These are phyloP conservation scores for Drosophila colorata DNA, from an alignment of 2,888 invertebrate species.

Conservation along the genomic window DNA sequence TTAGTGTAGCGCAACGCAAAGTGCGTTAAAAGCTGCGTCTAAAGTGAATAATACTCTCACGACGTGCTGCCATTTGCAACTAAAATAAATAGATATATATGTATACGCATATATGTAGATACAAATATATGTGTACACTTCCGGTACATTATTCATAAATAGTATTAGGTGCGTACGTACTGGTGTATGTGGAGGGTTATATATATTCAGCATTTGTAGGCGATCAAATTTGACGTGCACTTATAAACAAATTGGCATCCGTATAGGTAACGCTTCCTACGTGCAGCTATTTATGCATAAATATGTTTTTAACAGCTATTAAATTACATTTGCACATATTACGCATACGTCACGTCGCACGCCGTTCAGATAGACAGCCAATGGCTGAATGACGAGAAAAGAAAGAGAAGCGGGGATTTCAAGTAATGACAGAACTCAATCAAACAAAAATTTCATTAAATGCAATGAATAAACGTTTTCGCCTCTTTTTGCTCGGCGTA, in stretches of 20 bases:
- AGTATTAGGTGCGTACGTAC: conserved; percentile 27
- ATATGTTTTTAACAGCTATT: conserved; percentile 59
- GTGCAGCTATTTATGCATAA: conserved; percentile 66
- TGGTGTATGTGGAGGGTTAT: neutral
- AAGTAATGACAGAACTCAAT: conserved; percentile 42
- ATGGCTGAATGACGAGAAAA: neutral
- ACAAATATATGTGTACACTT: conserved; percentile 16
- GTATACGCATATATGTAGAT: conserved; percentile 7
- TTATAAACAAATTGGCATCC: conserved; percentile 65
- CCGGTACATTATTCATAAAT: conserved; percentile 71
- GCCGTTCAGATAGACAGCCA: conserved; percentile 2
- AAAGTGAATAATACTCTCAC: conserved; percentile 74
- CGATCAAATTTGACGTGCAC: conserved; percentile 76
- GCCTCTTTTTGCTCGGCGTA: conserved; percentile 20
- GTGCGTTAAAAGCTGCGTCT: conserved; percentile 57
- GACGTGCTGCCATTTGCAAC: conserved; percentile 76
- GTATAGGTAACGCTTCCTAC: conserved; percentile 34
- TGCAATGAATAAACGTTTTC: conserved; percentile 69
- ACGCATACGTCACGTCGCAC: conserved; percentile 44
- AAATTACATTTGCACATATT: conserved; percentile 69
- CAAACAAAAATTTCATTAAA: conserved; percentile 58
- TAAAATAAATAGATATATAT: conserved; percentile 71
- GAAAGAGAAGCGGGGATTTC: neutral
- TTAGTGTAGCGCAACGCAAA: conserved; percentile 49
- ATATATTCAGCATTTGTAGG: conserved; percentile 46